Evolutionary conservation across 2,888 invertebrate genomes (phyloP), one percentile per base, ranked within the genome.

Genomic region (Drosophila sordidula): DNA sequence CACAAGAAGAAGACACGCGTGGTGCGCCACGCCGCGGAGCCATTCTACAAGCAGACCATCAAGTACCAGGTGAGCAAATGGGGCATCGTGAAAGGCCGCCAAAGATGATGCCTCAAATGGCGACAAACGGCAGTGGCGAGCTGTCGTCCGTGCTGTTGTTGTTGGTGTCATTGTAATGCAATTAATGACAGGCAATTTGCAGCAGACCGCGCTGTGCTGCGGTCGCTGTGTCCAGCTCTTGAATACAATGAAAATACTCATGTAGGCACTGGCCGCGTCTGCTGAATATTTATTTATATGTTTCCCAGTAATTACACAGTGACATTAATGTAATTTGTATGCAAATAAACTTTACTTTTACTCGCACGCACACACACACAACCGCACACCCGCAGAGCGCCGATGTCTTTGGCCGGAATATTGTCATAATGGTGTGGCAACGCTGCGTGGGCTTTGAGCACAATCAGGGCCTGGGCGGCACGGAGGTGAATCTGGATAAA

Each of bases 381-480:
- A 9, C 26, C 36, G 22, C n/a, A 66, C 45, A 34, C 16, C 34
- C 12, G 29, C 46, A 95, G 94, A 95, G 95, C 14, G 95, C 94
- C 86, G 96, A 96, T 90, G 95, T 95, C 0, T 94, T 96, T 26
- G 96, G 96, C 0, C 95, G 98, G 59, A 96, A 96, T 70, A 94
- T 98, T 75, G 95, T 98, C 78, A 97, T 98, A 56, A 97, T 97
- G 96, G 94, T 98, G 50, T 98, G 98, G 98, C 97, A 98, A 90
- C 95, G 96, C 67, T 96, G 97, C 90, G 96, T 96, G 66, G 96
- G 96, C 3, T 97, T 97, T 92, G 97, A 97, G 90, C 97, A 97
- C 92, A 97, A 97, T 90, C 93, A 93, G 81, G 94, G 94, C 4
- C 93, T 98, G 42, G 98, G 98, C 11, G 97, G 97, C 46, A 96